Base-by-base conservation (phyloP, 2,888 invertebrate genomes). In the Polymixis flavicincta region DNA sequence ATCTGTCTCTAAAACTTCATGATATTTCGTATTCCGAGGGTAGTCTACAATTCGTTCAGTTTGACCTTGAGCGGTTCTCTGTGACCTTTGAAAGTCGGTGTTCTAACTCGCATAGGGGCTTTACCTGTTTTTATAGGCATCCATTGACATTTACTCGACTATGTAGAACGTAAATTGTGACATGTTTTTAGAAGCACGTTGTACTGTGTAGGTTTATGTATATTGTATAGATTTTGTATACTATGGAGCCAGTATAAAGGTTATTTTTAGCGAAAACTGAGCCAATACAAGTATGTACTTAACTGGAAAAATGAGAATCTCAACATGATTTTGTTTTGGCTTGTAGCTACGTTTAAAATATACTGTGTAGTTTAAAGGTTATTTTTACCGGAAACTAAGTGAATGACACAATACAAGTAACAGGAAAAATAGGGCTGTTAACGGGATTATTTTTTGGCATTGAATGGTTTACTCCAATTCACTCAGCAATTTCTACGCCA, bases 11-110 rank as follows among this genome's bases (percentile, higher is more conserved):
- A 17, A 76, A 85, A 81, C 70, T 85, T 82, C 50, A 76, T 50
- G 54, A 69, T 82, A 82, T 78, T 86, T 68, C 55, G 83, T 82
- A 86, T 85, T 86, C 85, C 28, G 76, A 80, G 71, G 71, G 78
- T 83, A 77, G 74, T 78, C 54, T 76, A 61, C 52, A 69, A 78
- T 81, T 80, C 32, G 52, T 79, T 77, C 64, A 68, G 32, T 78
- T 32, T 70, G 76, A 76, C 81, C 81, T 81, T 81, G 80, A 65
- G 57, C 42, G 9, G 50, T 70, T 61, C 50, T 22, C 52, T n/a
- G 73, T 74, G 76, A 73, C 80, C 83, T 73, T 76, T 70, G 32
- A 28, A 83, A 42, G 69, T 74, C 74, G 48, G 32, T 66, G 72
- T 67, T 61, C 57, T 60, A 52, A 74, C 63, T 70, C 81, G 22